Conservation (phyloP, 1,140 invertebrate species). For the Homalodisca vitripennis region DNA sequence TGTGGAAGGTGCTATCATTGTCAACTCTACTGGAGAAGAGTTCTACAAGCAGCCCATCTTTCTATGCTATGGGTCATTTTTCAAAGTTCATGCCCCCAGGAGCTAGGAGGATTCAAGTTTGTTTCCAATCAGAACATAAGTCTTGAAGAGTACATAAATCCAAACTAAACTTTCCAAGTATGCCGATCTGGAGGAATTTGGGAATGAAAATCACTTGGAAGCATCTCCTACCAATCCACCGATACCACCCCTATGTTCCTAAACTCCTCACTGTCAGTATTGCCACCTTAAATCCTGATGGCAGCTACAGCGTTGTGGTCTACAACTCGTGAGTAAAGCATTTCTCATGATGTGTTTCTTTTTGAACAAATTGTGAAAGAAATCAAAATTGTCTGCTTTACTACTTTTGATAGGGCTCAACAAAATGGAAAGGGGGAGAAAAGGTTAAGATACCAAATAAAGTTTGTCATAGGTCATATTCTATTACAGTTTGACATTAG, state of each 20-base stretch:
- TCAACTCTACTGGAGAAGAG: conserved; percentile 61
- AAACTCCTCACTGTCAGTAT: neutral
- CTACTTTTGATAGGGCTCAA: no score
- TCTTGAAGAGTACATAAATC: neutral
- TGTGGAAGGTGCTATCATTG: conserved; percentile 76
- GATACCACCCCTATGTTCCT: neutral
- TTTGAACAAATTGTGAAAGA: no score
- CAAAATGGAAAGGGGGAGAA: no score
- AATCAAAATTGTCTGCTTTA: no score
- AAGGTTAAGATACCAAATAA: no score
- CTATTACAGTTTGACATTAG: no score
- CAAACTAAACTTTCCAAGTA: neutral
- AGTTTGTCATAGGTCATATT: no score
- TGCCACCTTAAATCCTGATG: conserved; percentile 20
- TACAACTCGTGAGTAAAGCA: conserved; percentile 29
- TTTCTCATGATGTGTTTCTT: no score
- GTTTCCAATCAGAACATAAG: neutral
- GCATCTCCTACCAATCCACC: neutral
- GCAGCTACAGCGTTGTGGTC: conserved; percentile 11
- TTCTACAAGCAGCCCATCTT: conserved; percentile 91
- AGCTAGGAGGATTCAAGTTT: conserved; percentile 53
- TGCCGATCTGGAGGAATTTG: neutral
- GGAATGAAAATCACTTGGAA: no score
- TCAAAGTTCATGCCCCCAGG: conserved; percentile 73
- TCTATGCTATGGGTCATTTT: conserved; percentile 84